Evolutionary conservation across 2,113 vertebrate species (phyloP), one percentile per base, ranked within the genome.

Genomic region (Aythya baeri): DNA sequence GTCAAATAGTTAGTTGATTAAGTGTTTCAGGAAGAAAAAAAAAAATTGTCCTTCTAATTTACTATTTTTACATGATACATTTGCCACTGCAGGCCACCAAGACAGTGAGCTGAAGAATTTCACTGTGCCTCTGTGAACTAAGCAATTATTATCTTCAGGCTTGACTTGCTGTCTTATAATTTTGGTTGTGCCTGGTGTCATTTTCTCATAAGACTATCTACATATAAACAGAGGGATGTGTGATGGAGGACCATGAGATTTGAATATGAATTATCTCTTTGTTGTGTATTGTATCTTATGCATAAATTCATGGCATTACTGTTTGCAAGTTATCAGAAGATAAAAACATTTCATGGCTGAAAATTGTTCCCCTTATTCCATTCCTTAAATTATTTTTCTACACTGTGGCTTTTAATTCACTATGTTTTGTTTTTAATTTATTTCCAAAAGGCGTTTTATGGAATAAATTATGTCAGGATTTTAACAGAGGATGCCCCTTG

Each of bases 361-460:
- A 97, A 97, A 97, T 87, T 77, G 87, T 97, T 94, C 92, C 92
- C 58, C 21, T 95, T 96, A 93, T 94, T 97, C 86, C 67, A 81
- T 92, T 85, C 93, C 76, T 94, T 92, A 97, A 97, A 96, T 96
- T 96, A 94, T 97, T 97, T 96, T 85, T 34, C 82, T 83, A 65
- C 54, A 32, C 85, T 83, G 90, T 66, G 65, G 68, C 74, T 93
- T 94, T 93, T 97, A 96, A 95, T 96, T 94, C 89, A 43, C 36
- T 67, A 29, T 16, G 21, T 95, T 97, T 97, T 97, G 77, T 93
- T 95, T 80, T 72, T 96, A 97, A 98, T 97, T 98, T 74, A 94
- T 96, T 98, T 97, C 94, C 89, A 96, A 98, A 95, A 94, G 93
- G 68, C 74, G 91, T 96, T 97, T 96, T 93, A 94, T 94, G 96